Percentiles rank a stretch among this genome's conserved stretches.
Conservation (phyloP, 2,888 invertebrate species). For the Nephrotoma flavescens region DNA sequence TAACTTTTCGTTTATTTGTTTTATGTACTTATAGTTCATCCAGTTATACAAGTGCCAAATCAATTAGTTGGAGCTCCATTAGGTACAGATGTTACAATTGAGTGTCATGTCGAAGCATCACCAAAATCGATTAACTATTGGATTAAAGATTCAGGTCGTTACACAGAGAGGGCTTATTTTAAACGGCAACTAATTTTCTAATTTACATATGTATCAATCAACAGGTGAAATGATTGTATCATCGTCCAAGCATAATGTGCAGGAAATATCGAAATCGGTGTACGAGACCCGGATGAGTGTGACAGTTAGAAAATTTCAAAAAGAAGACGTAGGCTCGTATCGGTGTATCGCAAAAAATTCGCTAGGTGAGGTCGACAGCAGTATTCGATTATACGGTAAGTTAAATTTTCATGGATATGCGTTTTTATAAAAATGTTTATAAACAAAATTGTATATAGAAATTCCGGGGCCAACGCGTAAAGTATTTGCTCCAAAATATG, state of each 20-base stretch:
- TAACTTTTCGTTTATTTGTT: background rate
- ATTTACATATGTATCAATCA: slow-evolving; percentile 15
- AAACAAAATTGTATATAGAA: slow-evolving; percentile 35
- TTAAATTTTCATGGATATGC: background rate
- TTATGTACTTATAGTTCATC: slow-evolving; percentile 52
- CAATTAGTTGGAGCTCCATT: slow-evolving; percentile 81
- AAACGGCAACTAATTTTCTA: background rate
- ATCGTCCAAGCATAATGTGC: slow-evolving; percentile 63
- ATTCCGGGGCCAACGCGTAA: slow-evolving; percentile 56
- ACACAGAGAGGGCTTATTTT: background rate
- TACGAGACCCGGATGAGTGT: slow-evolving; percentile 75
- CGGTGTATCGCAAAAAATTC: slow-evolving; percentile 77
- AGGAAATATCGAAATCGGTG: slow-evolving; percentile 49
- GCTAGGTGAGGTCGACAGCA: slow-evolving; percentile 75
- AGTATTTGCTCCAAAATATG: slow-evolving; percentile 36
- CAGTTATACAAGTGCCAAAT: slow-evolving; percentile 82
- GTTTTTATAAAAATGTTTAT: background rate
- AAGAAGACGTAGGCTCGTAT: slow-evolving; percentile 66
- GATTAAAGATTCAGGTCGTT: slow-evolving; percentile 64
- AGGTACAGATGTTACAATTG: slow-evolving; percentile 71
- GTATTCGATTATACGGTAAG: slow-evolving; percentile 73
- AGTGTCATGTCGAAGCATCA: slow-evolving; percentile 81
- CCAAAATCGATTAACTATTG: slow-evolving; percentile 86
- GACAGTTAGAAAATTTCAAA: slow-evolving; percentile 56
- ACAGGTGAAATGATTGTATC: slow-evolving; percentile 74